phyloP scores from a whole-genome alignment of 2,113 vertebrate species.

The Dascyllus trimaculatus region DNA sequence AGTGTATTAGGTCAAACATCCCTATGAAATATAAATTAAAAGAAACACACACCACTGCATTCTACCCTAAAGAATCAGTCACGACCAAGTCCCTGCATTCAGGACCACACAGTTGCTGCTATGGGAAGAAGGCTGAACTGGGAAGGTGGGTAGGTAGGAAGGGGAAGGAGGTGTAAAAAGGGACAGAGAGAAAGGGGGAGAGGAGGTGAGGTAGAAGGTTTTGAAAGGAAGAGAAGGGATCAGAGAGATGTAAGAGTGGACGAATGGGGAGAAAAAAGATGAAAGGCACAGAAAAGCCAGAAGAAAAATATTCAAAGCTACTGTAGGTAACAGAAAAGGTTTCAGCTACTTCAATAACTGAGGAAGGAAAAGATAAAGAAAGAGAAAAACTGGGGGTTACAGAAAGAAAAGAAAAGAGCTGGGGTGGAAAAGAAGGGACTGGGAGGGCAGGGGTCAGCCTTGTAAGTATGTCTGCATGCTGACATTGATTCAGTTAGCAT shows the following conservation, averaged over 20 bases:
- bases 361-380: constrained; percentile 3
- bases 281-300: background rate
- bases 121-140: constrained; percentile 64
- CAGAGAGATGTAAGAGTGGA: background rate
- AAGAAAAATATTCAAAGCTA: background rate
- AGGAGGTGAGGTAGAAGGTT: background rate
- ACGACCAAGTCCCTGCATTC: constrained; percentile 82
- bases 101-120: constrained; percentile 82
- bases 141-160: background rate
- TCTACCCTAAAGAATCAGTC: constrained; percentile 84
- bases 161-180: background rate
- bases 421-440: background rate
- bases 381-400: background rate
- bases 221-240: background rate
- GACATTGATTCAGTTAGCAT: constrained; percentile 87
- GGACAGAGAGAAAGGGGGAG: background rate
- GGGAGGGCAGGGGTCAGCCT: constrained; percentile 54
- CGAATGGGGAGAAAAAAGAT: background rate
- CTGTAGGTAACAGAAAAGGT: background rate
- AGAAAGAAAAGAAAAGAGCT: background rate
- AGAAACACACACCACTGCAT: constrained; percentile 82
- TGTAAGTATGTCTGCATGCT: constrained; percentile 84
- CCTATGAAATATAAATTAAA: constrained; percentile 50
- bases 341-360: background rate
- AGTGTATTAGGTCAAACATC: constrained; percentile 73